Base-by-base conservation (phyloP, 2,113 vertebrate species). In the Dolichotis patagonum region DNA sequence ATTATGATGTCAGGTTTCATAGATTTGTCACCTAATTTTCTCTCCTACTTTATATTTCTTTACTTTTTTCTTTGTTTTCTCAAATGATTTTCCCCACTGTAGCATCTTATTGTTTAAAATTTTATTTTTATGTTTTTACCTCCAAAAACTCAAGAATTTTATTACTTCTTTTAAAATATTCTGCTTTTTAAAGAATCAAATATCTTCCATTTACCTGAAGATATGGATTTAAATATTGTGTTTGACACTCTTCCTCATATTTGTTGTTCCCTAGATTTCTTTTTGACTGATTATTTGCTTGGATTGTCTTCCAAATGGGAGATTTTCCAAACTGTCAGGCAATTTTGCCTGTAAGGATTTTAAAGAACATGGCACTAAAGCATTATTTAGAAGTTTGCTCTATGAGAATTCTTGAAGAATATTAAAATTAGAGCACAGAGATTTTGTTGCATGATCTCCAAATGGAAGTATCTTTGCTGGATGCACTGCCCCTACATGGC, bases 1-100 rank as follows among this genome's bases (percentile, higher is more conserved):
- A 28, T 91, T 35, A 56, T 41, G n/a, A 83, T 56, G 11, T 58
- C 89, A 24, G 22, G 3, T 73, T 17, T 81, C 35, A n/a, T 22
- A 3, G 13, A 91, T 52, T 52, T 75, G 65, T 77, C 32, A 60
- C 52, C 7, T 84, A 56, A 38, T 78, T 63, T 89, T 73, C 12
- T 65, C 19, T 83, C 49, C 32, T 67, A 58, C 46, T 83, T 93
- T 93, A 83, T 83, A 67, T 78, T 94, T 85, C 32, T 81, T 75
- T 81, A 32, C 16, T 1, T 63, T 84, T 73, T 30, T 80, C 62
- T 65, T 85, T 65, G 38, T 9, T 92, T 92, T 88, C 52, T 46
- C 58, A 88, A 67, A 58, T 77, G 17, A 89, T 80, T 88, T 83
- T 10, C 35, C 19, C 26, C 4, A 62, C 26, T 92, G 71, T 89